Base-by-base conservation (phyloP, 2,888 invertebrate species). In the Ornithoptera alexandrae region DNA sequence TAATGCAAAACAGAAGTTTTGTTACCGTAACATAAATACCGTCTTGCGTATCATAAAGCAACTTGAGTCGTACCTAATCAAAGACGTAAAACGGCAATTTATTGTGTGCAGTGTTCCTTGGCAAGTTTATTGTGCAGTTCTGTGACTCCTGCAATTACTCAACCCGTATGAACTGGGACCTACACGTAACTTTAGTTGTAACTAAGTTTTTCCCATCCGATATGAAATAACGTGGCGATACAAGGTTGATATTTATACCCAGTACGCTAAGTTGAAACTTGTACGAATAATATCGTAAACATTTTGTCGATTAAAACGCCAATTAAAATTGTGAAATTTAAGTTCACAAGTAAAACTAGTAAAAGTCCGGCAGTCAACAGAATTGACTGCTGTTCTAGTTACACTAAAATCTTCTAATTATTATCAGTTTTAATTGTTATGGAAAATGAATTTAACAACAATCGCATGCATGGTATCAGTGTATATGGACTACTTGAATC, bases 101-200 rank as follows among this genome's bases (percentile, higher is more conserved):
- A 91, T 89, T 89, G 89, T 88, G 86, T 85, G 87, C 87, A 86
- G 79, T 88, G 86, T 87, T 81, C 86, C 89, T 80, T 88, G 79
- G 83, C 80, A 83, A 86, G 88, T 90, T 88, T 90, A 92, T 90
- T 89, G 90, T 89, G 84, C 85, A 82, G 82, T 83, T 85, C 85
- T 86, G 83, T 86, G 90, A 88, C 86, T 84, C 84, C 79, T 78
- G 84, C 90, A 91, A 92, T 92, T 92, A 92, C 88, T 92, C 90
- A 89, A 80, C 82, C 75, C 78, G 80, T 84, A 84, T 85, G 84
- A 84, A 84, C 80, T 80, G 77, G 71, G 74, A 74, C 73, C 76
- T 68, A 71, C 72, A 61, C 72, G 74, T 73, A 74, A 74, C 75
- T 76, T 76, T 62, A 22, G 62, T 73, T 77, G 73, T 75, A 72